Base-by-base conservation (phyloP, 53 echinoderm and acorn worm genomes). In the Glandiceps talaboti region DNA sequence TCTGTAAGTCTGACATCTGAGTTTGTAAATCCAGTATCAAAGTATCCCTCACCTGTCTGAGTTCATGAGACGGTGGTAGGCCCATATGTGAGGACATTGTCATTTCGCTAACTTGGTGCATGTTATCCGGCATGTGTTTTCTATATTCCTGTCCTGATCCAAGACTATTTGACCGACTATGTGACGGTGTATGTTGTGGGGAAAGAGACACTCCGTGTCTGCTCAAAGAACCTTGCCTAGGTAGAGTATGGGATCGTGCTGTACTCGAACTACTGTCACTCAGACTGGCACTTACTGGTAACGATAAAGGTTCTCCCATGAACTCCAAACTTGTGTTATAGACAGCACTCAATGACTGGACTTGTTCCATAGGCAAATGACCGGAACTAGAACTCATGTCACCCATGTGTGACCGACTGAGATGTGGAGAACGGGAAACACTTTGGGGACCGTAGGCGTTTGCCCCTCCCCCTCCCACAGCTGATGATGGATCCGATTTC, bases 261-360 rank as follows among this genome's bases (percentile, higher is more conserved):
- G 94, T 87, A 27, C 88, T 77, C 81, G 89, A 82, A 79, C 93
- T 89, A 32, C 79, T 32, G 10, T 14, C 29, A 1, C 26, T 78
- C 1, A 31, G 27, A 78, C 32, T 78, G 27, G 31, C 32, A 74
- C 88, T 90, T 1, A 92, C 84, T 14, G 92, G 90, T 75, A 87
- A 87, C 1, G 89, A 91, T 75, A 93, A 82, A 28, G 93, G 93
- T 82, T 97, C 97, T 74, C 93, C 93, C 73, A 97, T 93, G 83
- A 92, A 97, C 76, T 92, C 86, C 72, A 92, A 93, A 26, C 89
- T 92, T 30, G 97, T 92, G 77, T 97, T 97, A 75, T 97, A 97
- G 29, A 90, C 97, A 76, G 97, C 97, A 85, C 92, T 97, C 26
- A 97, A 86, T 74, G 97, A 97, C 83, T 97, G 97, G 33, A 97